Percentiles rank a stretch among this genome's conserved stretches.
These are phyloP conservation scores for Lethocerus indicus DNA, from an alignment of 1,140 invertebrate genomes.

Conservation along the genomic window DNA sequence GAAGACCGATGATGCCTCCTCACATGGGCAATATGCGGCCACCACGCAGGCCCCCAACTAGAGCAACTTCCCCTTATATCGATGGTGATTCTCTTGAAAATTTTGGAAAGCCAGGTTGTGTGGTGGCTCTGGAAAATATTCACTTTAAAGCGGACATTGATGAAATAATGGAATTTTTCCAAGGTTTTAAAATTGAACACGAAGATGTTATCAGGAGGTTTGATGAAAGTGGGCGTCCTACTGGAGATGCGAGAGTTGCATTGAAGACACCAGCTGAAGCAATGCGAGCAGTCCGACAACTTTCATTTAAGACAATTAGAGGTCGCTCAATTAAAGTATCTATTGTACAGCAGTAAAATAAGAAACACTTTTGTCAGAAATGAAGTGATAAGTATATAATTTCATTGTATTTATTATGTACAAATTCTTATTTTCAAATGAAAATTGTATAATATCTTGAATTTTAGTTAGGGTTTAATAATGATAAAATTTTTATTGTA, in stretches of 20 bases:
- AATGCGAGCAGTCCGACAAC: constrained; percentile 7
- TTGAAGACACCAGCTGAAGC: constrained; percentile 61
- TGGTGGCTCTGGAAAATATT: constrained; percentile 67
- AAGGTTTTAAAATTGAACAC: constrained; percentile 49
- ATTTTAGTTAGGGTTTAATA: too few species aligned
- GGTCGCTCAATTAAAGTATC: constrained; percentile 10
- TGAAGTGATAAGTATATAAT: too few species aligned
- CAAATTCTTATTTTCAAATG: background rate
- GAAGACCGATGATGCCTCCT: background rate
- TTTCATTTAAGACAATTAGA: constrained; percentile 5
- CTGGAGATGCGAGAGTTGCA: constrained; percentile 74
- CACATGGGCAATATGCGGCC: too few species aligned
- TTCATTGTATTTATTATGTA: background rate
- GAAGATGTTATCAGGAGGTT: constrained; percentile 67
- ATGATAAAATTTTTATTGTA: too few species aligned
- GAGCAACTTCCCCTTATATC: constrained; percentile 4
- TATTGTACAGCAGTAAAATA: constrained; percentile 3
- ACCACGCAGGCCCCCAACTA: constrained; percentile 9
- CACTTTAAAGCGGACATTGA: constrained; percentile 69
- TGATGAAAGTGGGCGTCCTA: constrained; percentile 67
- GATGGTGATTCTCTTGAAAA: constrained; percentile 28
- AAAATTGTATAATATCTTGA: background rate
- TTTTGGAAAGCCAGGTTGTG: constrained; percentile 63
- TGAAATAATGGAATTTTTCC: constrained; percentile 76
- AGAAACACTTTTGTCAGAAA: background rate